Evolutionary conservation across 2,797 vertebrate genomes (phyloP).

Genomic region (Catamblyrhynchus diadema): DNA sequence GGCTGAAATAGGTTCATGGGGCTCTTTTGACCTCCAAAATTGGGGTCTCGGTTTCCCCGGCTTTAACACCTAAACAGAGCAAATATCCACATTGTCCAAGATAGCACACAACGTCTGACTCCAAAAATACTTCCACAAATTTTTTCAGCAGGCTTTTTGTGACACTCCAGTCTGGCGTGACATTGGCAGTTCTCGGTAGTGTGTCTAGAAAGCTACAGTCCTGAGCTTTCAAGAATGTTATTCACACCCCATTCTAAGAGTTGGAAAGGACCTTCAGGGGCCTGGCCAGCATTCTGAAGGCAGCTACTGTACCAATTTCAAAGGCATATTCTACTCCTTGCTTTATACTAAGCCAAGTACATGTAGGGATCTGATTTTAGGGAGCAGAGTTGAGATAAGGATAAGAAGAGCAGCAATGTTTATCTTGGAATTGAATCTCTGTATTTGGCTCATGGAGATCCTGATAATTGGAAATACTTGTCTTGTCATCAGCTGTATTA

Average conservation of each 20-base stretch:
- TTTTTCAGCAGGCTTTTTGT: not conserved
- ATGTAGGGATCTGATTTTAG: not conserved
- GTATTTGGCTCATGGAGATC: not conserved
- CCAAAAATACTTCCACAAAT: rapidly evolving
- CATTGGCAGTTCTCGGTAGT: rapidly evolving
- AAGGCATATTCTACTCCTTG: not conserved
- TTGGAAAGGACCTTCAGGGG: not conserved
- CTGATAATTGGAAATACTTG: not conserved
- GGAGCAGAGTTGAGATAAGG: not conserved
- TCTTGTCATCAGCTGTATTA: not conserved
- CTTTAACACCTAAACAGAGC: not conserved
- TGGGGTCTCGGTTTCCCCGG: not conserved
- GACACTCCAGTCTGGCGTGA: not conserved
- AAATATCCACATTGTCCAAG: not conserved
- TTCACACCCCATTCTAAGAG: not conserved
- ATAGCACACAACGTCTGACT: not conserved
- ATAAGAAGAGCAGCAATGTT: not conserved
- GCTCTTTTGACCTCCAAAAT: not conserved
- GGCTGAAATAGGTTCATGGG: not conserved
- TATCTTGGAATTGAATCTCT: not conserved
- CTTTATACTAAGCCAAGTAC: not conserved
- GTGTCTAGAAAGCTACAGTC: not conserved
- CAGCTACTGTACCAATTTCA: not conserved
- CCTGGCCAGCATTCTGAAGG: not conserved
- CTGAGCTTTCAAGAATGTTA: not conserved